These are phyloP conservation scores for Alexandromys fortis DNA, from an alignment of 2,113 vertebrate genomes.

Conservation along the genomic window DNA sequence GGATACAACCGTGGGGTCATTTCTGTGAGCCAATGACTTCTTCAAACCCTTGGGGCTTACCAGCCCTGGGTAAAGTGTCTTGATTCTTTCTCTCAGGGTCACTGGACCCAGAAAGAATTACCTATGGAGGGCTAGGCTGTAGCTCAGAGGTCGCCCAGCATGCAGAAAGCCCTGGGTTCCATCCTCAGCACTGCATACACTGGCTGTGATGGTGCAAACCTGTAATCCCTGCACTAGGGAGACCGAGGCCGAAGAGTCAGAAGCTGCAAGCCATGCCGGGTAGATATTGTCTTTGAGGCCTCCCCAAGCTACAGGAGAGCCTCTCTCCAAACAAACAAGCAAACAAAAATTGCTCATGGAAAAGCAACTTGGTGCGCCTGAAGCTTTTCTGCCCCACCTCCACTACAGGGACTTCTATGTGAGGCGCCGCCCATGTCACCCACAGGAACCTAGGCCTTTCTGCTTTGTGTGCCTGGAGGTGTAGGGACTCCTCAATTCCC, in stretches of 20 bases:
- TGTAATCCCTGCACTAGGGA: not conserved
- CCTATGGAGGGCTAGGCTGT: not conserved
- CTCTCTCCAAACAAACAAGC: not conserved
- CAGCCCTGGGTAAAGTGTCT: not conserved
- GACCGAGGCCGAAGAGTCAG: not conserved
- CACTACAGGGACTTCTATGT: not conserved
- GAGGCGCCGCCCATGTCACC: not conserved
- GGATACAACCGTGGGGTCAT: not conserved
- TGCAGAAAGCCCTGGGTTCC: not conserved
- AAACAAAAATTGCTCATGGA: not conserved
- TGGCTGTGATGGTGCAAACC: too few species aligned
- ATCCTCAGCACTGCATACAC: not conserved
- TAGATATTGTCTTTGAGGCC: not conserved
- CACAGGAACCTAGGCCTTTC: not conserved
- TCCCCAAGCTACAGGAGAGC: not conserved
- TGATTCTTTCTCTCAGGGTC: not conserved
- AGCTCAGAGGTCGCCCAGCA: not conserved
- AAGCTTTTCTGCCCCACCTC: not conserved
- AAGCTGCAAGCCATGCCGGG: not conserved
- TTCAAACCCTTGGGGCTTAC: not conserved
- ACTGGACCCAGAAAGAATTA: not conserved
- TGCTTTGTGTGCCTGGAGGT: not conserved
- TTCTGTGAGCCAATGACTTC: constrained; percentile 47
- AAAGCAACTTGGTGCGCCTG: not conserved
- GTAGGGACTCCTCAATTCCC: not conserved